These are phyloP conservation scores for Phycodurus eques DNA, from an alignment of 2,113 vertebrate genomes.

Conservation along the genomic window DNA sequence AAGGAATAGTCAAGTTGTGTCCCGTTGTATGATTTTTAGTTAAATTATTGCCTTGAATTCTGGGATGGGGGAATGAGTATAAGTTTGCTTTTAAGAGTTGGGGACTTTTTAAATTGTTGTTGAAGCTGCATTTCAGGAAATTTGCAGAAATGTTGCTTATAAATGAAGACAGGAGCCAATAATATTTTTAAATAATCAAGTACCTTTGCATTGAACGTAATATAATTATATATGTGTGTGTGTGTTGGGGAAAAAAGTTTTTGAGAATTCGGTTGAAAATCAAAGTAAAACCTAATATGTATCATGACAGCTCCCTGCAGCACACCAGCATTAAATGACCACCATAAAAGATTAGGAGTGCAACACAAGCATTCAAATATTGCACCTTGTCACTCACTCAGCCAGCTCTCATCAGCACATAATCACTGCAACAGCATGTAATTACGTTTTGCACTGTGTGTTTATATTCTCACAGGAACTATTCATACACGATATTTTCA, in stretches of 20 bases:
- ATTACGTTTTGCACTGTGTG: conserved; percentile 28
- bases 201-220: background rate
- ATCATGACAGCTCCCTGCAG: background rate
- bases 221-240: no score
- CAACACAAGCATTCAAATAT: background rate
- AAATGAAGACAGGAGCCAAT: background rate
- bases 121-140: no score
- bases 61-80: no score
- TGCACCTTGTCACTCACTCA: conserved; percentile 11
- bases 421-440: conserved; percentile 37
- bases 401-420: conserved; percentile 15
- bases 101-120: no score
- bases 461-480: conserved; percentile 43
- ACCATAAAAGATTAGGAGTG: conserved; percentile 1
- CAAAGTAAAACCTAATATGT: background rate
- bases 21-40: no score
- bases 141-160: no score
- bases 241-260: background rate
- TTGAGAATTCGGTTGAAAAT: background rate
- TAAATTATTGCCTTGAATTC: no score
- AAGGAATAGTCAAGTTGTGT: no score
- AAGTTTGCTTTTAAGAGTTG: no score
- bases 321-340: background rate
- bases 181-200: background rate
- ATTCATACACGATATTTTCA: conserved; percentile 49